Percentiles rank a stretch among this genome's conserved stretches.
Evolutionary conservation across 2,888 invertebrate genomes (phyloP).

Genomic region (Aproaerema taeniolella): DNA sequence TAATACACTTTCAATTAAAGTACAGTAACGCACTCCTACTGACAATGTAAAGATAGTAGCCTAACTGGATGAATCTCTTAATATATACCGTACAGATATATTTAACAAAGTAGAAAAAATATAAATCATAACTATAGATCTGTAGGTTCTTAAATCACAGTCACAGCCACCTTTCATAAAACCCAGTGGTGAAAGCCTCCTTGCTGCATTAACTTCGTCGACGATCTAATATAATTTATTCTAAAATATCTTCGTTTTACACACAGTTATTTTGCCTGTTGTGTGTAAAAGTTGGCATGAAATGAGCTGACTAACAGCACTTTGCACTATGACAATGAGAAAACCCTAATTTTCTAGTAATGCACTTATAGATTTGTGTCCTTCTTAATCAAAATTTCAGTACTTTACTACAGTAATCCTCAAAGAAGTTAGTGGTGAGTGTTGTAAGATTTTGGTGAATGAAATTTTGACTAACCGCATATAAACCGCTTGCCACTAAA

Average conservation of each 20-base stretch:
- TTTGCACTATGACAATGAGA: conserved; percentile 55
- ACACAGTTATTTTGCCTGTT: conserved; percentile 50
- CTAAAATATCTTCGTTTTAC: conserved; percentile 70
- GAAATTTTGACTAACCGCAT: conserved; percentile 57
- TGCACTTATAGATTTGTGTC: conserved; percentile 68
- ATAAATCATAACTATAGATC: too few relatives aligned
- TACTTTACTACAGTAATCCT: conserved; percentile 66
- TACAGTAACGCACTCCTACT: conserved; percentile 52
- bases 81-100: conserved; percentile 63
- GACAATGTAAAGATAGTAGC: conserved; percentile 33
- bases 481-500: conserved; percentile 20
- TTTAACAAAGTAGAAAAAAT: conserved; percentile 23
- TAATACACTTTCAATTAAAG: conserved; percentile 37
- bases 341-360: conserved; percentile 45
- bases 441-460: conserved; percentile 67
- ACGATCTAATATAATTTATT: too few relatives aligned
- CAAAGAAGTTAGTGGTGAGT: conserved; percentile 73
- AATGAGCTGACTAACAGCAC: conserved; percentile 71
- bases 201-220: conserved; percentile 16
- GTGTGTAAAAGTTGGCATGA: conserved; percentile 67
- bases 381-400: conserved; percentile 64
- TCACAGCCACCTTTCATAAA: conserved; percentile 36
- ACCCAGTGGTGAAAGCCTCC: conserved; percentile 44
- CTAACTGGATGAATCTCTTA: conserved; percentile 40
- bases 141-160: conserved; percentile 22